phyloP scores from a whole-genome alignment of 2,888 invertebrate genomes.

The Fabriciana adippe region DNA sequence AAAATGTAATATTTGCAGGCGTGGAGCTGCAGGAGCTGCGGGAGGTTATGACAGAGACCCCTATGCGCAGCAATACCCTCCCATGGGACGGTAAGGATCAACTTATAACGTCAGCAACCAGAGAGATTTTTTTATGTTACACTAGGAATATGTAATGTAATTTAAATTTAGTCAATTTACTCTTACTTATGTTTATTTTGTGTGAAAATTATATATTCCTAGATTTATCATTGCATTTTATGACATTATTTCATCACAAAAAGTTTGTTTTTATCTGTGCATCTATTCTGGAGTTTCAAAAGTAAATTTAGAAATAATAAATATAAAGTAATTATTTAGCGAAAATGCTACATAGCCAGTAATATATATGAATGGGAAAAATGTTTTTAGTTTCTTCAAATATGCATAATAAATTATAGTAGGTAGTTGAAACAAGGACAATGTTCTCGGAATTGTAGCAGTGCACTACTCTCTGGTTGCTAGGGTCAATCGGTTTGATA shows the following conservation, averaged over 20 bases:
- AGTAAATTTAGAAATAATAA: too few species aligned
- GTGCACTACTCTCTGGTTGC: slow-evolving; percentile 13
- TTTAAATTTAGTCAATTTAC: background rate
- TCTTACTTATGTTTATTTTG: background rate
- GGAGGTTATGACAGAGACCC: slow-evolving; percentile 77
- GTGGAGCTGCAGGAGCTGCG: slow-evolving; percentile 64
- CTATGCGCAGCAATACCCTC: slow-evolving; percentile 74
- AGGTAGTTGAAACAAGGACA: background rate
- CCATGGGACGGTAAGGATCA: slow-evolving; percentile 74
- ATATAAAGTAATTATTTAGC: too few species aligned
- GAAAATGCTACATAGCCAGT: too few species aligned
- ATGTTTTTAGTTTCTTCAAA: too few species aligned
- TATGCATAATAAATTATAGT: background rate
- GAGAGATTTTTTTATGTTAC: slow-evolving; percentile 33
- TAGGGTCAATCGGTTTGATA: slow-evolving; percentile 1
- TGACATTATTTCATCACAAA: background rate
- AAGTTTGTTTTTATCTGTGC: background rate
- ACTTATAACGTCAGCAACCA: slow-evolving; percentile 33
- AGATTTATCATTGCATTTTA: slow-evolving; percentile 10
- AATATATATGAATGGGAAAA: too few species aligned
- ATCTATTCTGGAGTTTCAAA: background rate
- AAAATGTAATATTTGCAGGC: slow-evolving; percentile 55
- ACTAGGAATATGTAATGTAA: slow-evolving; percentile 24
- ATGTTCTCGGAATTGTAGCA: background rate
- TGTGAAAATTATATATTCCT: slow-evolving; percentile 19